Percentiles rank a stretch among this genome's conserved stretches.
phyloP scores from a whole-genome alignment of 2,113 vertebrate genomes.

The Stegostoma tigrinum region DNA sequence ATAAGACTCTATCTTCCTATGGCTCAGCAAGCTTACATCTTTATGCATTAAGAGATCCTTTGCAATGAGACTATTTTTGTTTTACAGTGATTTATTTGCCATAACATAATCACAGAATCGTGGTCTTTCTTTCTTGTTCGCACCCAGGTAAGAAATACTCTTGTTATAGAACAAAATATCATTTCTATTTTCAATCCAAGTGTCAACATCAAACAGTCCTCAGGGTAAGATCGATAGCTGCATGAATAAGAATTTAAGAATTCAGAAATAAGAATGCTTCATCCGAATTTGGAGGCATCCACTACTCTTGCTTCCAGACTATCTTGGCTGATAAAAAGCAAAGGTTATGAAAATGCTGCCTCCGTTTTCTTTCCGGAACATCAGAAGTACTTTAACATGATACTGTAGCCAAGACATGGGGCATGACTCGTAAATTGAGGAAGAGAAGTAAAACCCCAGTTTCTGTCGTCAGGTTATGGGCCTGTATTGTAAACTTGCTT shows the following conservation, averaged over 20 bases:
- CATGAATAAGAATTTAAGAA: neutral
- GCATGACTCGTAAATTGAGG: no score
- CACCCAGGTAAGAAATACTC: neutral
- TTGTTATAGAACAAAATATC: neutral
- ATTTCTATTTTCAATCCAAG: neutral
- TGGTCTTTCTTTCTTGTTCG: neutral
- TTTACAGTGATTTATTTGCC: neutral
- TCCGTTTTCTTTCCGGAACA: no score
- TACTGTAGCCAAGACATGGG: no score
- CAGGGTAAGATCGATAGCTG: neutral
- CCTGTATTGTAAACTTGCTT: no score
- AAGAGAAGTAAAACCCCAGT: no score
- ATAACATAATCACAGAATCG: neutral
- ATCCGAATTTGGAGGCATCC: neutral
- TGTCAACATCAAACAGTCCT: neutral
- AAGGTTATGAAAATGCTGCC: neutral
- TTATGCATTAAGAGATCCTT: neutral
- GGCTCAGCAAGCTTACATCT: neutral
- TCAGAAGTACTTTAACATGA: no score
- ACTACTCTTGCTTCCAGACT: neutral
- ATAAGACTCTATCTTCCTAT: neutral
- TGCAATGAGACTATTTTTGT: neutral
- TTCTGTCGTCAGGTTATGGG: no score
- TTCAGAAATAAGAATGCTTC: neutral
- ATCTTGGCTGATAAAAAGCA: neutral